phyloP scores from a whole-genome alignment of 2,888 invertebrate species.

The Aelia acuminata region DNA sequence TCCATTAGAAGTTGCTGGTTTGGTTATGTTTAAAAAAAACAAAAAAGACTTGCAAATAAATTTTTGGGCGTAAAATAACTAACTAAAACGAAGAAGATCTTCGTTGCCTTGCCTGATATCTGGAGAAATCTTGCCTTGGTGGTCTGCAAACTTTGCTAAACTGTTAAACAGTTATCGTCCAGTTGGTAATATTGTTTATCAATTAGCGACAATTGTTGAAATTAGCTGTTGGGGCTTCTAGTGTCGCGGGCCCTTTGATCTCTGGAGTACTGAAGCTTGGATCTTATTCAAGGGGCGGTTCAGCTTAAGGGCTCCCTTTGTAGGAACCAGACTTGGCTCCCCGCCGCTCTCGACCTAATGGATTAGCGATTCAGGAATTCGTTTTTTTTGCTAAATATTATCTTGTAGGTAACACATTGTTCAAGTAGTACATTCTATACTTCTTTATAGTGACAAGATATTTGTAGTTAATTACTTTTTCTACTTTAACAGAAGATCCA shows the following conservation, averaged over 20 bases:
- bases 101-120: too few species aligned
- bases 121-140: too few species aligned
- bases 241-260: not conserved
- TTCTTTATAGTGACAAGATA: too few species aligned
- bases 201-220: conserved; percentile 27
- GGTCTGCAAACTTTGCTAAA: not conserved
- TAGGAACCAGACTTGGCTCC: not conserved
- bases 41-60: too few species aligned
- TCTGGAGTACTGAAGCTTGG: not conserved
- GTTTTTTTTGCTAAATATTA: too few species aligned
- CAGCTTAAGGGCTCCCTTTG: not conserved
- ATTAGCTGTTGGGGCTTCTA: not conserved
- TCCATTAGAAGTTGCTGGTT: too few species aligned
- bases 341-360: not conserved
- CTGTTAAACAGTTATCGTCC: conserved; percentile 1
- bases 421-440: too few species aligned
- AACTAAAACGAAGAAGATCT: not conserved
- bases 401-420: too few species aligned
- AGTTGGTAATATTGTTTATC: conserved; percentile 37
- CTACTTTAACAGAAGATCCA: too few species aligned
- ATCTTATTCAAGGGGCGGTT: not conserved
- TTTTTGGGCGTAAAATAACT: too few species aligned
- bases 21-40: too few species aligned
- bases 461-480: too few species aligned
- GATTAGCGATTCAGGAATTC: not conserved